phyloP scores from a whole-genome alignment of 1,140 invertebrate genomes.

The Muscidifurax raptorellus region DNA sequence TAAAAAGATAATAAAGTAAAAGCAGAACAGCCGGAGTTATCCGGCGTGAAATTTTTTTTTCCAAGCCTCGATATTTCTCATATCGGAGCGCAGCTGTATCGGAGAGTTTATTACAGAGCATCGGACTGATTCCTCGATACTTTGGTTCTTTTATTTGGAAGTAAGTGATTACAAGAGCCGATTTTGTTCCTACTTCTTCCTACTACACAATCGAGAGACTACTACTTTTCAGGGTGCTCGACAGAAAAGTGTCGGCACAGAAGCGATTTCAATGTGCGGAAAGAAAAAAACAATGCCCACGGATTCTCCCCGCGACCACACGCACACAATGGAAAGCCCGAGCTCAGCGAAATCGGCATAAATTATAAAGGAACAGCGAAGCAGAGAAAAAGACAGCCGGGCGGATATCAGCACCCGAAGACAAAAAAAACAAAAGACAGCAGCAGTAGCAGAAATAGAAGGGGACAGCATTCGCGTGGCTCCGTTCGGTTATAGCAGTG shows the following conservation, averaged over 20 bases:
- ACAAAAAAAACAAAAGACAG: conserved; percentile 23
- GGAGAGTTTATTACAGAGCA: conserved; percentile 27
- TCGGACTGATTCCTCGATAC: background rate
- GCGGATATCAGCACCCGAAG: background rate
- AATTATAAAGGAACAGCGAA: conserved; percentile 42
- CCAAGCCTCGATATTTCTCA: background rate
- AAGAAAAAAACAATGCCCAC: background rate
- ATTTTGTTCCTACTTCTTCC: too few relatives aligned
- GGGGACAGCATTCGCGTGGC: conserved; percentile 48
- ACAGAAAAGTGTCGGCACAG: background rate
- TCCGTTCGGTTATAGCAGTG: conserved; percentile 64
- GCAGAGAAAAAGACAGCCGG: background rate
- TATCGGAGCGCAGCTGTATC: conserved; percentile 2
- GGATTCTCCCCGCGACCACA: background rate
- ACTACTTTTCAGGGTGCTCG: too few relatives aligned
- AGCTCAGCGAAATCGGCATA: conserved; percentile 1
- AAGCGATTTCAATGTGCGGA: background rate
- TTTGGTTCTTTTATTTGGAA: background rate
- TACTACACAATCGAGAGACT: too few relatives aligned
- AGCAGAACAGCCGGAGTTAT: conserved; percentile 48
- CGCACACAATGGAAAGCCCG: background rate
- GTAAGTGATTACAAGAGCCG: too few relatives aligned
- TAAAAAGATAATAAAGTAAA: conserved; percentile 55
- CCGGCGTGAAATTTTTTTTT: conserved; percentile 42
- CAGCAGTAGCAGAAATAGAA: conserved; percentile 47